Evolutionary conservation across 2,797 vertebrate species (phyloP).

Genomic region (Alcedo atthis): DNA sequence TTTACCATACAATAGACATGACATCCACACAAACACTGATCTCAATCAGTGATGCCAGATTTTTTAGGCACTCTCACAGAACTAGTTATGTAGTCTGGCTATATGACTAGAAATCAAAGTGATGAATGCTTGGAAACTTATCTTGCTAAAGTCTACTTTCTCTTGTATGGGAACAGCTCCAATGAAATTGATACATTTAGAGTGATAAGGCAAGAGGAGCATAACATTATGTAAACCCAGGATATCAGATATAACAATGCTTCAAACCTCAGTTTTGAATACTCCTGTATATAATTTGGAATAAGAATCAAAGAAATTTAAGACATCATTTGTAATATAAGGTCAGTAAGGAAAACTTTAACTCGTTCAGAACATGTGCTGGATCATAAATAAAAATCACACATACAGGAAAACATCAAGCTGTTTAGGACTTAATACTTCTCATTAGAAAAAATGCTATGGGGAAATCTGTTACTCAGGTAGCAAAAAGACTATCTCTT

Average conservation of each 20-base stretch:
- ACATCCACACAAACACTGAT: neutral
- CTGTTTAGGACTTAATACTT: neutral
- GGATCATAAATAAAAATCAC: neutral
- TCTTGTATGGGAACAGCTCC: neutral
- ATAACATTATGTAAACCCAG: neutral
- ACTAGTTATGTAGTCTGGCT: neutral
- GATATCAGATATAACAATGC: neutral
- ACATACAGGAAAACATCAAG: neutral
- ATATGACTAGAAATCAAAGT: neutral
- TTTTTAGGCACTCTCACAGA: neutral
- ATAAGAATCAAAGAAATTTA: neutral
- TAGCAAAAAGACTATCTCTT: neutral
- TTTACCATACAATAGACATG: neutral
- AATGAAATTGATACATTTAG: neutral
- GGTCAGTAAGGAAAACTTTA: neutral
- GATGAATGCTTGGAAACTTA: neutral
- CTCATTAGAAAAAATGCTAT: neutral
- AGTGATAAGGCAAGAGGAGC: neutral
- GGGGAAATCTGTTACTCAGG: neutral
- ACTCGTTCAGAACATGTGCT: neutral
- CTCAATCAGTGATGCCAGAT: neutral
- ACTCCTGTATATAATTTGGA: neutral
- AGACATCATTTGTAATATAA: neutral
- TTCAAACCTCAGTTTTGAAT: neutral
- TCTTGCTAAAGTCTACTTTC: neutral